Evolutionary conservation across 2,797 vertebrate species (phyloP).

Genomic region (Neopelma chrysocephalum): DNA sequence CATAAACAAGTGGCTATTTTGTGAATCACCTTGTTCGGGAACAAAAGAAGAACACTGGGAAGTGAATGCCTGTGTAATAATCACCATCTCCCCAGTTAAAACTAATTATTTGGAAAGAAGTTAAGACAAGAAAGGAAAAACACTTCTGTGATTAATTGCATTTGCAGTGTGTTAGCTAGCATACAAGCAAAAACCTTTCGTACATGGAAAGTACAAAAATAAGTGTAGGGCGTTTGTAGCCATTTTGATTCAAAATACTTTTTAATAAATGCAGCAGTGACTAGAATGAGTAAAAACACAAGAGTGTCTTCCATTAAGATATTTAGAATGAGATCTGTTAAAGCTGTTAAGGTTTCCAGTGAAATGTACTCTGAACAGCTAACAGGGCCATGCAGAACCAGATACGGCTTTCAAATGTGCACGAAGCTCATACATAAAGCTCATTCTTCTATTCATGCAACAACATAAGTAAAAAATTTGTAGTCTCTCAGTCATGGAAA

Average conservation of each 20-base stretch:
- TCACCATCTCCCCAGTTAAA: background rate
- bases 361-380: background rate
- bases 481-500: background rate
- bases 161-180: background rate
- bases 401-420: background rate
- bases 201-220: background rate
- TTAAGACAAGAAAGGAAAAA: background rate
- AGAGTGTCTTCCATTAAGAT: background rate
- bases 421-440: background rate
- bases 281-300: background rate
- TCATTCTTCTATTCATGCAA: background rate
- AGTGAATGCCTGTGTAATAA: background rate
- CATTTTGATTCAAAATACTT: background rate
- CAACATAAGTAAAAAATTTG: background rate
- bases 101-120: background rate
- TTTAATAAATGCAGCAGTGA: background rate
- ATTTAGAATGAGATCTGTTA: background rate
- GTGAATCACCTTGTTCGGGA: background rate
- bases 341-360: background rate
- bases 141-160: background rate
- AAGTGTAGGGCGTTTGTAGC: background rate
- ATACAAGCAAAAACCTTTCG: background rate
- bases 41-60: background rate
- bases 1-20: background rate
- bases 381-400: background rate